phyloP scores from a whole-genome alignment of 35 echinoderm and acorn worm genomes.

The Eucidaris tribuloides region DNA sequence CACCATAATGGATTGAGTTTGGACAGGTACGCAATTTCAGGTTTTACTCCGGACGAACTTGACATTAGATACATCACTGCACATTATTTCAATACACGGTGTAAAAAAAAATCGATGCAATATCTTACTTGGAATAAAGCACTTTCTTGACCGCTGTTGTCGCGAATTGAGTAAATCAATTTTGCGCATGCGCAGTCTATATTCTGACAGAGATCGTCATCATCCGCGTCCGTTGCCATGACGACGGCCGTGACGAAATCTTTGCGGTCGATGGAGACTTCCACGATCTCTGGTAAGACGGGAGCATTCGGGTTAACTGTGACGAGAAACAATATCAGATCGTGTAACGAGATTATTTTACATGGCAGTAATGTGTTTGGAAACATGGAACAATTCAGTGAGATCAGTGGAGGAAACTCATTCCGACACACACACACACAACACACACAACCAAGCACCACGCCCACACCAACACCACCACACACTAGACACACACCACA shows the following conservation, averaged over 20 bases:
- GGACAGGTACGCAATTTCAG: neutral
- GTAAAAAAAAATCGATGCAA: neutral
- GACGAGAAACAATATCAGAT: too few relatives aligned
- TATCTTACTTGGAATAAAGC: neutral
- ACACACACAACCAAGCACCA: too few relatives aligned
- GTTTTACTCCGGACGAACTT: neutral
- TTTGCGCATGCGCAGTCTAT: neutral
- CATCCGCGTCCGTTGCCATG: conserved; percentile 9
- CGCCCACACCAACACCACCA: too few relatives aligned
- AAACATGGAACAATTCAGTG: too few relatives aligned
- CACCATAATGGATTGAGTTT: neutral
- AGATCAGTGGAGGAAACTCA: too few relatives aligned
- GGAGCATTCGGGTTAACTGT: neutral
- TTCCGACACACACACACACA: too few relatives aligned
- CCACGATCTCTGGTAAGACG: neutral
- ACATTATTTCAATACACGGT: neutral
- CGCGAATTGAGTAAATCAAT: neutral
- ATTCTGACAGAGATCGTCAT: neutral
- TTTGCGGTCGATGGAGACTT: neutral
- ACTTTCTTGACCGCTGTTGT: neutral
- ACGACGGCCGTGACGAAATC: neutral
- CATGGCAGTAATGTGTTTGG: too few relatives aligned
- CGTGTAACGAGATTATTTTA: too few relatives aligned
- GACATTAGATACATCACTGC: neutral
- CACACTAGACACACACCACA: too few relatives aligned